These are phyloP conservation scores for Macrochelys suwanniensis DNA, from an alignment of 2,797 vertebrate species.

Conservation along the genomic window DNA sequence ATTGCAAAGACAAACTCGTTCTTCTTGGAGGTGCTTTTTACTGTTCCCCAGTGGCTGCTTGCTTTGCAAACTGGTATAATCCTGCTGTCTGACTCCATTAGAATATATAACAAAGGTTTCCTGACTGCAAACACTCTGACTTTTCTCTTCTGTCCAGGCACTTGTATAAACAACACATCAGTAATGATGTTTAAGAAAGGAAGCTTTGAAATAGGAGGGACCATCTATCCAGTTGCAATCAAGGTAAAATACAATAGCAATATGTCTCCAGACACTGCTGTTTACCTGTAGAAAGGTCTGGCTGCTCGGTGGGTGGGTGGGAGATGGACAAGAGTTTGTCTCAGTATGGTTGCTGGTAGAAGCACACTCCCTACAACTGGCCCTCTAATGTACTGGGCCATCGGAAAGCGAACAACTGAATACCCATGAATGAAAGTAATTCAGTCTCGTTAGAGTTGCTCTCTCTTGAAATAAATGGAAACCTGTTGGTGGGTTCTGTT, in stretches of 20 bases:
- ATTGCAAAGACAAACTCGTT: background rate
- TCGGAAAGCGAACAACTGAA: background rate
- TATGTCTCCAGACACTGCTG: background rate
- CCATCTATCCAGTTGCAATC: slow-evolving; percentile 94
- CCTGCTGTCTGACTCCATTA: background rate
- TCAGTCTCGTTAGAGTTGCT: background rate
- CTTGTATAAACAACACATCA: slow-evolving; percentile 97
- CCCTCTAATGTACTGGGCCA: fast-evolving
- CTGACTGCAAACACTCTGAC: background rate
- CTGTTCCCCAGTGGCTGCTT: background rate
- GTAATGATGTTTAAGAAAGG: slow-evolving; percentile 99
- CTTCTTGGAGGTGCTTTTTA: background rate
- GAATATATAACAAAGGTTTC: background rate
- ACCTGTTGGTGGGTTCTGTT: background rate
- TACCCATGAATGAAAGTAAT: background rate
- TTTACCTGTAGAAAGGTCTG: background rate
- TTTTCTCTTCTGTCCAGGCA: slow-evolving; percentile 83
- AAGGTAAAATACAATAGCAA: slow-evolving; percentile 85
- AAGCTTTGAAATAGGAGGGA: slow-evolving; percentile 96
- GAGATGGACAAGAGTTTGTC: background rate
- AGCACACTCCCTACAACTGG: background rate
- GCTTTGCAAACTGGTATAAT: background rate
- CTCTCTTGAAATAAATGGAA: background rate
- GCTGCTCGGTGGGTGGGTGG: background rate
- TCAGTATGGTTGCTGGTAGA: background rate